A percentile compares a stretch with the other conserved stretches of the same genome.
These are phyloP conservation scores for Laothoe populi DNA, from an alignment of 2,888 invertebrate genomes.

Conservation along the genomic window DNA sequence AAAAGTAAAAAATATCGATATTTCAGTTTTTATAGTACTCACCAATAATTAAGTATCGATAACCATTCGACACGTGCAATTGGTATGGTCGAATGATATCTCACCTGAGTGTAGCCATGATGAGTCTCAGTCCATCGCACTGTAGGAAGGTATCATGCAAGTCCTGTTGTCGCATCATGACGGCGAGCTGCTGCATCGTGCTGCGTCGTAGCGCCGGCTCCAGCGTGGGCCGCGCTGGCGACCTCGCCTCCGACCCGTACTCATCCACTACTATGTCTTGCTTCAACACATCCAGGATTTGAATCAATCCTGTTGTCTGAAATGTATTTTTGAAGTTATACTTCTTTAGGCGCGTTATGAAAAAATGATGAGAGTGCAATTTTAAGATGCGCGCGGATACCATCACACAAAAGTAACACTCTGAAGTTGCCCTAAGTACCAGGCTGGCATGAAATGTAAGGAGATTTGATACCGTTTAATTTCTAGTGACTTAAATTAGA, in stretches of 20 bases:
- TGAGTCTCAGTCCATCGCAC: conserved; percentile 81
- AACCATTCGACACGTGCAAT: conserved; percentile 39
- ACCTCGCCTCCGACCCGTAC: conserved; percentile 52
- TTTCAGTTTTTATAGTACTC: not conserved
- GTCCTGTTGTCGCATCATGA: conserved; percentile 86
- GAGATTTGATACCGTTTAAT: too few relatives aligned
- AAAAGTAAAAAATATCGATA: too few relatives aligned
- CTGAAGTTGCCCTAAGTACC: too few relatives aligned
- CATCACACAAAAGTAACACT: too few relatives aligned
- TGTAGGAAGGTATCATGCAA: conserved; percentile 86
- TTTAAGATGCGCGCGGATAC: too few relatives aligned
- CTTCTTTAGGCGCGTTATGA: too few relatives aligned
- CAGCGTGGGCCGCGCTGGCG: conserved; percentile 59
- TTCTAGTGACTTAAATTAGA: too few relatives aligned
- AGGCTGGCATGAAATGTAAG: too few relatives aligned
- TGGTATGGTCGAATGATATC: conserved; percentile 3
- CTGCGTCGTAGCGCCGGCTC: conserved; percentile 88
- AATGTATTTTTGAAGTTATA: conserved; percentile 30
- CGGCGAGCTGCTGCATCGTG: conserved; percentile 87
- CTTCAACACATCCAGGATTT: conserved; percentile 75
- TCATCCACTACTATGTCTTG: conserved; percentile 70
- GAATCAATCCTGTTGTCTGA: conserved; percentile 68
- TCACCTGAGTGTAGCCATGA: conserved; percentile 70
- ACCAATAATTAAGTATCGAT: not conserved
- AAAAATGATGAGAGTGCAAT: too few relatives aligned